Base-by-base conservation (phyloP, 2,113 vertebrate species). In the Cryptotis parvus region DNA sequence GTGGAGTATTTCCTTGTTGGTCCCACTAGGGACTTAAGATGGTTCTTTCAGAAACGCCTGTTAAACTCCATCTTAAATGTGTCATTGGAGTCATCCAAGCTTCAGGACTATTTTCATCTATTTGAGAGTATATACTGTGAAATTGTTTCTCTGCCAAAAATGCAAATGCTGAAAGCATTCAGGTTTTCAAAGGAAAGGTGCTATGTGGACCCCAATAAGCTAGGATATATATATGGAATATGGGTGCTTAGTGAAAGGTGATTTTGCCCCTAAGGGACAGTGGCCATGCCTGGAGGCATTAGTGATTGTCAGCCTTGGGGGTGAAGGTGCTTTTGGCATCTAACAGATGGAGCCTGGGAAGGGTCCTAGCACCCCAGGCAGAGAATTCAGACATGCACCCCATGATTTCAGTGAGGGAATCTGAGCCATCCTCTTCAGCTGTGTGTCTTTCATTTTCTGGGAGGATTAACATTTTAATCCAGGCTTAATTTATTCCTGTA, bases 61-160 rank as follows among this genome's bases (percentile, higher is more conserved):
- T 12, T 16, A 31, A 85, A 22, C 15, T 63, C 29, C 66, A 2
- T 80, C 70, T 83, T 18, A 29, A 49, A 8, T 20, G 27, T 76
- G 15, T n/a, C 33, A 22, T 72, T 35, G 55, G 58, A 49, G 12
- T 31, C 43, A 18, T 41, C 52, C 72, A 37, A 63, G 65, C 15
- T 91, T 92, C 29, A 9, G 72, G 69, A 76, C 68, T 33, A 16
- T 76, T 68, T 91, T 91, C 43, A 27, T 90, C 12, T 29, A 12
- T 14, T 24, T 37, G 66, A 80, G 65, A 41, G 22, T 29, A n/a
- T 29, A 39, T 22, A 52, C 4, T 91, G 9, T 45, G 27, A 76
- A 16, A 10, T 14, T 29, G 15, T 70, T 45, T 75, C 26, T 84
- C 61, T 76, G 29, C 12, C 63, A 10, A 43, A 89, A 70, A 33